phyloP scores from a whole-genome alignment of 2,888 invertebrate species.

The Malacosoma neustria region DNA sequence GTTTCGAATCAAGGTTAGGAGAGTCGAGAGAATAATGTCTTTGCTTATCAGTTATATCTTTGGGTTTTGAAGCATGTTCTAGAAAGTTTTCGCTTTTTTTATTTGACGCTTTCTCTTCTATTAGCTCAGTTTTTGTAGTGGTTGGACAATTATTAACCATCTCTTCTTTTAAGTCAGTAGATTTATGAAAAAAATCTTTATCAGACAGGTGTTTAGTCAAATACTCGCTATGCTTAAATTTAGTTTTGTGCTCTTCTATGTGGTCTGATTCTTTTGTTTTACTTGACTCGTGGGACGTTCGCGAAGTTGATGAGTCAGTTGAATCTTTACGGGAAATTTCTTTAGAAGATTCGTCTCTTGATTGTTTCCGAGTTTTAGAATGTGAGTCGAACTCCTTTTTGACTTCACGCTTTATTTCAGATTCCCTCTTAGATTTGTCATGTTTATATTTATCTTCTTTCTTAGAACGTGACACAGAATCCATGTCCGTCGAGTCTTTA shows the following conservation, averaged over 20 bases:
- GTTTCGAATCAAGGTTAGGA: constrained; percentile 57
- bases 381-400: constrained; percentile 53
- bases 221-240: constrained; percentile 57
- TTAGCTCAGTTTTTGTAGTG: constrained; percentile 54
- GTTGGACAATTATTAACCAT: constrained; percentile 24
- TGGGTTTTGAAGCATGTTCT: constrained; percentile 32
- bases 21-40: constrained; percentile 68
- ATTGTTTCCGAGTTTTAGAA: constrained; percentile 55
- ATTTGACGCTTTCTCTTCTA: constrained; percentile 55
- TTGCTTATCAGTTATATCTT: constrained; percentile 55
- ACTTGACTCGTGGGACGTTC: constrained; percentile 57
- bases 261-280: constrained; percentile 51
- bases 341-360: constrained; percentile 54
- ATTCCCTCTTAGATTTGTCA: constrained; percentile 53
- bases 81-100: constrained; percentile 24
- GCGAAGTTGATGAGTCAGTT: constrained; percentile 62
- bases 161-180: constrained; percentile 18
- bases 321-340: constrained; percentile 66
- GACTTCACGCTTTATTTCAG: constrained; percentile 50
- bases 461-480: constrained; percentile 35
- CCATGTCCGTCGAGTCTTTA: constrained; percentile 39
- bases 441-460: constrained; percentile 68
- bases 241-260: constrained; percentile 51
- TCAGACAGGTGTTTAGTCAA: constrained; percentile 64
- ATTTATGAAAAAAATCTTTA: constrained; percentile 43